Base-by-base conservation (phyloP, 2,797 vertebrate genomes). In the Sebastes oblongus region DNA sequence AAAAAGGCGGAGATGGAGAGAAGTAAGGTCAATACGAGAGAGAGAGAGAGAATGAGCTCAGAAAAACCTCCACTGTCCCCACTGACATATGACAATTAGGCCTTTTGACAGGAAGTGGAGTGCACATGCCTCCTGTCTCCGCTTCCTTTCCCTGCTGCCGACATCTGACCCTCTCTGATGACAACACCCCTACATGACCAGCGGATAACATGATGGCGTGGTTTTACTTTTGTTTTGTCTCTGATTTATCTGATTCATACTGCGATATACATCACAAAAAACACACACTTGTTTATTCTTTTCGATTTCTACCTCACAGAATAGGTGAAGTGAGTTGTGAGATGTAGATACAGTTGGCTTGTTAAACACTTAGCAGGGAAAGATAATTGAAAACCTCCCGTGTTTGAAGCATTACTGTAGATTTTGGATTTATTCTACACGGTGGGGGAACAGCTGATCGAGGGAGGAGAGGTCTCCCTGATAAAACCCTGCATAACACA, bases 41-140 rank as follows among this genome's bases (percentile, higher is more conserved):
- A 74, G 73, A 74, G 73, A 75, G 66, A 79, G 75, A 77, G 73
- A 75, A 67, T 50, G 59, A 87, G 72, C 59, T 56, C 50, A 24
- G 71, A 76, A 75, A 30, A 54, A 27, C 25, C 55, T 69, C 60
- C 22, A 66, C 59, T 25, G 34, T 81, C 66, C 86, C 78, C 64
- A 58, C 75, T 80, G 91, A 78, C 81, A 79, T 82, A 82, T 69
- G 79, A 83, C 88, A 91, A 92, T 93, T 90, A 88, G 58, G 61
- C 66, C 66, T 59, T 76, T 77, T 80, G 76, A 89, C 85, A 91
- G 93, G 92, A 94, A 93, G 90, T 75, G 30, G 8, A 89, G 65
- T 13, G 59, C 84, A 85, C 84, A 86, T 75, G 80, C 72, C 91
- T 91, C 86, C 91, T 88, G 80, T 91, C 86, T 90, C 75, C 69